Conservation (phyloP, 2,113 vertebrate genomes). For the Malaclemys terrapin region DNA sequence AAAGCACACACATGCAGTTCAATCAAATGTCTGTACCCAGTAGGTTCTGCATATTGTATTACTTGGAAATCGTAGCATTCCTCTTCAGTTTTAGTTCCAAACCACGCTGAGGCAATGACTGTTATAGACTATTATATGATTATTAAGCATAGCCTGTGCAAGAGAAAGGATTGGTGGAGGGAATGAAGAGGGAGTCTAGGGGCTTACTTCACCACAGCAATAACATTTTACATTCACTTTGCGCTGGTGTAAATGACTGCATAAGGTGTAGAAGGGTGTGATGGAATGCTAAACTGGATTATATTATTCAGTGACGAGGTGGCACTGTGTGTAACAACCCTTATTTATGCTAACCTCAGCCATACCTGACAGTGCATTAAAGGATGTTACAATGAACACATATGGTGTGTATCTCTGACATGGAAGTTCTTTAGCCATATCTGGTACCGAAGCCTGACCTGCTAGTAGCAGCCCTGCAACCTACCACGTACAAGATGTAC, state of each 20-base stretch:
- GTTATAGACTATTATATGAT: not conserved
- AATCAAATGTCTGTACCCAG: accelerated
- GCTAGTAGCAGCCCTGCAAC: not conserved
- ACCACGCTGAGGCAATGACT: not conserved
- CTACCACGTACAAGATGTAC: not conserved
- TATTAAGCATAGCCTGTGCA: not conserved
- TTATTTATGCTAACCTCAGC: not conserved
- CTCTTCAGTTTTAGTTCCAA: not conserved
- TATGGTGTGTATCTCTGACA: not conserved
- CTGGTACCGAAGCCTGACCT: not conserved
- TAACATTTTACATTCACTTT: not conserved
- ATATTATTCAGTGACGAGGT: not conserved
- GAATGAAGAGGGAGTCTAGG: not conserved
- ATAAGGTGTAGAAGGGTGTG: not conserved
- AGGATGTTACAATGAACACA: not conserved
- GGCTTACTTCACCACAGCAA: not conserved
- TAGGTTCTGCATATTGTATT: not conserved
- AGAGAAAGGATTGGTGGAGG: not conserved
- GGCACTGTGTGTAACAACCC: not conserved
- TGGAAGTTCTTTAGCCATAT: no score
- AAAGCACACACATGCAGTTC: not conserved
- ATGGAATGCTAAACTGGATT: not conserved
- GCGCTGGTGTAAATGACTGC: not conserved
- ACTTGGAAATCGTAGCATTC: conserved; percentile 33
- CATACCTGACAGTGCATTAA: not conserved